These are phyloP conservation scores for Diadema setosum DNA, from an alignment of 35 echinoderm and acorn worm genomes.

Conservation along the genomic window DNA sequence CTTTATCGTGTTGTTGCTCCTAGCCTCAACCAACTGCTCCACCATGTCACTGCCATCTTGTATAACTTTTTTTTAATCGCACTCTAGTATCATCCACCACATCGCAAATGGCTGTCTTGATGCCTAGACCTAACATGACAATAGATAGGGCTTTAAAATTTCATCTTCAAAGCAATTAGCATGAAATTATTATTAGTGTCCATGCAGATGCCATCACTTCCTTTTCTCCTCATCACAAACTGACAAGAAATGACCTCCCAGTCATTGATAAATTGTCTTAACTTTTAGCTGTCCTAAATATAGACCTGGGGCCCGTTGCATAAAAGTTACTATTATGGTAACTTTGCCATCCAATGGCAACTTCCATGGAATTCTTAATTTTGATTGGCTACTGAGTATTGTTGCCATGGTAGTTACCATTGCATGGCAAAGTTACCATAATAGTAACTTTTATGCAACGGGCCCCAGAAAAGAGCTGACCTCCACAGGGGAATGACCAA, in stretches of 20 bases:
- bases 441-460: too few relatives aligned
- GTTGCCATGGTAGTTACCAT: too few relatives aligned
- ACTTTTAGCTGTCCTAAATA: neutral
- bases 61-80: neutral
- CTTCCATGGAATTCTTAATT: too few relatives aligned
- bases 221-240: neutral
- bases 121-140: neutral
- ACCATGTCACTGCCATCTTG: neutral
- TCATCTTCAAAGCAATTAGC: neutral
- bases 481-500: neutral
- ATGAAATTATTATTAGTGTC: neutral
- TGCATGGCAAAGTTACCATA: too few relatives aligned
- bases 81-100: neutral
- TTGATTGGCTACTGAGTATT: too few relatives aligned
- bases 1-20: neutral
- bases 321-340: too few relatives aligned
- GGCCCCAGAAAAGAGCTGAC: slow-evolving; percentile 11
- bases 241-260: neutral
- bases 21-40: neutral
- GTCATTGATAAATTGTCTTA: neutral
- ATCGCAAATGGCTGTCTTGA: neutral
- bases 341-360: too few relatives aligned
- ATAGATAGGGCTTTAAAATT: neutral
- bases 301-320: too few relatives aligned
- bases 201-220: neutral